Percentiles rank a stretch among this genome's conserved stretches.
These are phyloP conservation scores for Tragelaphus oryx DNA, from an alignment of 2,797 vertebrate species.

Conservation along the genomic window DNA sequence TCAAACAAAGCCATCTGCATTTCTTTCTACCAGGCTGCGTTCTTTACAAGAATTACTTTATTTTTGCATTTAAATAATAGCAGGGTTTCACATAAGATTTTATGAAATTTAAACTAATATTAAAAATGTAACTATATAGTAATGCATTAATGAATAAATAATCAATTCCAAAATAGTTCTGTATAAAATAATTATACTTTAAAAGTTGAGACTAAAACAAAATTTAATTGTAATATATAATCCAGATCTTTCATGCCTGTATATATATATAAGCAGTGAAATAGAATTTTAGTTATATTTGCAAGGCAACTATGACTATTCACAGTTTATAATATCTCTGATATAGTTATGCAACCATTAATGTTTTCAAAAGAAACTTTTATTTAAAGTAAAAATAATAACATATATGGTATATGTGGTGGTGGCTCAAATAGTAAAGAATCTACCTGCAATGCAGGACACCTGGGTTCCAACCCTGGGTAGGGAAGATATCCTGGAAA, in stretches of 20 bases:
- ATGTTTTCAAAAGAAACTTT: neutral
- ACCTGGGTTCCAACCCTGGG: neutral
- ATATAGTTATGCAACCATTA: neutral
- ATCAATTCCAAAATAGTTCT: neutral
- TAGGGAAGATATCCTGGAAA: neutral
- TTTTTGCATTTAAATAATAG: neutral
- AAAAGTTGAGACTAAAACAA: neutral
- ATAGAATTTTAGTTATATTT: neutral
- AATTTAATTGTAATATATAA: neutral
- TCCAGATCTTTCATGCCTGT: neutral
- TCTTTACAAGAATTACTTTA: constrained; percentile 11
- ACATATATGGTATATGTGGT: neutral
- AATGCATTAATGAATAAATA: neutral
- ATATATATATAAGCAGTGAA: neutral
- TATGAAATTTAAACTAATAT: neutral
- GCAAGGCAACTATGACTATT: neutral
- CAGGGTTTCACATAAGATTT: neutral
- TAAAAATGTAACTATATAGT: neutral
- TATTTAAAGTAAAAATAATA: neutral
- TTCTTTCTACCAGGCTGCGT: neutral
- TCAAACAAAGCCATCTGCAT: constrained; percentile 40
- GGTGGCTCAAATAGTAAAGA: neutral
- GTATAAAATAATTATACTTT: neutral
- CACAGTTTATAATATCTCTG: neutral
- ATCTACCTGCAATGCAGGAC: neutral